Base-by-base conservation (phyloP, 2,113 vertebrate genomes). In the Rhineura floridana region DNA sequence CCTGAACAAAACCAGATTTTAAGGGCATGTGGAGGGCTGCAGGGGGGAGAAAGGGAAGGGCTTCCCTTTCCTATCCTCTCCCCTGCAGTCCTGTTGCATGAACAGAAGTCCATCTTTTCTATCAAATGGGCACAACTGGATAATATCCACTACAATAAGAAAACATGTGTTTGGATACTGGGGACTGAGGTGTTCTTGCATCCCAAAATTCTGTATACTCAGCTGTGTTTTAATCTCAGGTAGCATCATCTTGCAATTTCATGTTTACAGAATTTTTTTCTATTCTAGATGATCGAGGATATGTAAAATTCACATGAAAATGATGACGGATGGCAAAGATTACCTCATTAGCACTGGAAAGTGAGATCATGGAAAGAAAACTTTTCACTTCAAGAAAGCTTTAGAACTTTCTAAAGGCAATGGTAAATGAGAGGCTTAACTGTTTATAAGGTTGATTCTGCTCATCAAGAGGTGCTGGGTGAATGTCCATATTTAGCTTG, bases 391-490 rank as follows among this genome's bases (percentile, higher is more conserved):
- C 5, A 85, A 85, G 76, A 63, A 87, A 84, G 39, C 13, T 63
- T 3, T 25, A 46, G 25, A 84, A 21, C 1, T 79, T 1, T 11
- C 50, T 4, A 2, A 50, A 89, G 3, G 15, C 46, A 17, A 3
- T 83, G 0, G 9, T 30, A 78, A 2, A 88, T 80, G 48, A 85
- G 12, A 65, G 13, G 13, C 11, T 44, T 88, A 25, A 25, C 88
- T 91, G 81, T 3, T 44, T 15, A 75, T 2, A 0, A 80, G 3
- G 13, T 88, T 13, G 44, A 8, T 79, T 81, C 86, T 55, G n/a
- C 87, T 81, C 77, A 92, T 1, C 11, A 88, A n/a, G 25, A 89
- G 42, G 87, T 91, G 80, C 11, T 6, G 62, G 17, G 21, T 42
- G 21, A 73, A 83, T 73, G 48, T 80, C 59, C 48, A 67, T 67